Conservation (phyloP, 2,113 vertebrate genomes). For the Prionailurus bengalensis region DNA sequence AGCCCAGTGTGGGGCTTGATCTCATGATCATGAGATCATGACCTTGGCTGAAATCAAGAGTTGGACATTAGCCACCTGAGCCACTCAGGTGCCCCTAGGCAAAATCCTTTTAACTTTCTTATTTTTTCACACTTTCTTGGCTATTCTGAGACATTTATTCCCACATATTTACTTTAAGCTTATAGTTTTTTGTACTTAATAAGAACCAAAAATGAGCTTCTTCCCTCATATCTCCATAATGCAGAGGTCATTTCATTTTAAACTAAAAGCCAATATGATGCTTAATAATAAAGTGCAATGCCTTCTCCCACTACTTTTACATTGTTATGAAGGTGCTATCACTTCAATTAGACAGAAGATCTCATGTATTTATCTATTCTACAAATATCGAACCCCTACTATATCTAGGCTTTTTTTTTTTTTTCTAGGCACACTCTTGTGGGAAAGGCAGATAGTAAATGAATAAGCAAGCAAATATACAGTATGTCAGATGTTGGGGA, state of each 20-base stretch:
- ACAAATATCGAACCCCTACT: neutral
- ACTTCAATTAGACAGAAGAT: neutral
- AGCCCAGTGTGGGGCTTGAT: too few relatives aligned
- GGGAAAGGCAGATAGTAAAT: neutral
- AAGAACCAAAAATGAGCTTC: neutral
- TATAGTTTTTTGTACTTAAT: neutral
- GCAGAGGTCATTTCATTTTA: slow-evolving; percentile 22
- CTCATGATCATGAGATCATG: too few relatives aligned
- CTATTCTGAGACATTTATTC: neutral
- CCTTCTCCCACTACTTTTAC: neutral
- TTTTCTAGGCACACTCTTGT: neutral
- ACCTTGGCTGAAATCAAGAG: too few relatives aligned
- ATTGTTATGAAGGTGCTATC: neutral
- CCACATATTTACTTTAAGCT: neutral
- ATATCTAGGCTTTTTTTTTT: neutral
- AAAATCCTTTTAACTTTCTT: slow-evolving; percentile 12
- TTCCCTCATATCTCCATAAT: neutral
- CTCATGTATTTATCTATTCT: slow-evolving; percentile 15
- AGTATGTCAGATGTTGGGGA: neutral
- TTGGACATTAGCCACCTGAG: too few relatives aligned
- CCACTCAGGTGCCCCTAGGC: neutral
- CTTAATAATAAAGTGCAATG: neutral
- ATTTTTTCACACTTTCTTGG: slow-evolving; percentile 1
- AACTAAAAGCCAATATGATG: neutral
- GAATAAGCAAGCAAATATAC: neutral